These are phyloP conservation scores for Colinus virginianus DNA, from an alignment of 2,113 vertebrate species.

Conservation along the genomic window DNA sequence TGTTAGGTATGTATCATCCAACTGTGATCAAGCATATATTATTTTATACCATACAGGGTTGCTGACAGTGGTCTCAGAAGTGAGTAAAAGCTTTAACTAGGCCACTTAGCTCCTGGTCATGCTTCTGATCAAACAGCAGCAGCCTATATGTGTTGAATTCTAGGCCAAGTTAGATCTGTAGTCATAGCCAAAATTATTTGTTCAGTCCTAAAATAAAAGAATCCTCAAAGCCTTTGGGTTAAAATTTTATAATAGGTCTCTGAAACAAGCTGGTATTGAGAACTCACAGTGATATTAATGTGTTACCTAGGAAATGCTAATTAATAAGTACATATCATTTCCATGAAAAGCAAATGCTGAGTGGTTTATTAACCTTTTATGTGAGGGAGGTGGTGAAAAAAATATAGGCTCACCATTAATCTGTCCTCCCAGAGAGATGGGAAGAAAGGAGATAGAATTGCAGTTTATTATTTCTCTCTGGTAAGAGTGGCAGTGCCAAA, in stretches of 20 bases:
- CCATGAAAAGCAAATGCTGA: neutral
- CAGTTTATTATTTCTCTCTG: slow-evolving; percentile 20
- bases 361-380: slow-evolving; percentile 46
- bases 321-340: slow-evolving; percentile 24
- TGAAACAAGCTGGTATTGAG: neutral
- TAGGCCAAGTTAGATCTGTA: neutral
- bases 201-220: neutral
- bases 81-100: neutral
- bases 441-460: slow-evolving; percentile 17
- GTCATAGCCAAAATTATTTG: neutral
- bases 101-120: neutral
- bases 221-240: slow-evolving; percentile 19
- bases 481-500: neutral
- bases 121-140: neutral
- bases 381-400: neutral
- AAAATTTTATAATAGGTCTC: neutral
- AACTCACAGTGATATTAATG: neutral
- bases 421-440: neutral
- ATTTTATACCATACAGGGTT: neutral
- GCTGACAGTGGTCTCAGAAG: neutral
- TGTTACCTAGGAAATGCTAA: slow-evolving; percentile 51
- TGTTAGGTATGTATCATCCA: neutral
- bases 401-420: neutral
- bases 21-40: neutral
- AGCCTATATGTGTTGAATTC: neutral